Percentiles rank a stretch among this genome's conserved stretches.
Evolutionary conservation across 2,797 vertebrate species (phyloP).

Genomic region (Acanthis flammea): DNA sequence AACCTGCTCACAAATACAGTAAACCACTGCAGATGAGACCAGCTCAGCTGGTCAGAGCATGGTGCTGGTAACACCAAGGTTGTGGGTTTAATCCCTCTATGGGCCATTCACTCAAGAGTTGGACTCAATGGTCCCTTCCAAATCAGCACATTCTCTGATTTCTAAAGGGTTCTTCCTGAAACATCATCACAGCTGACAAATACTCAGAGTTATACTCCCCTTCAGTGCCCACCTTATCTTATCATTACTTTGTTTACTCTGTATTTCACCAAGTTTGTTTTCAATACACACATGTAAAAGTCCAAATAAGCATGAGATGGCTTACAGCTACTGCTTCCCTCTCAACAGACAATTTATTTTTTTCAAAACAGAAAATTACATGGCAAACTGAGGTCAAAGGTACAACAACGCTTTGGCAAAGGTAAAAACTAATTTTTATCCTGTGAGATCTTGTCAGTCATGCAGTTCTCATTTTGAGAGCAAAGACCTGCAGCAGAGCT

Average conservation of each 20-base stretch:
- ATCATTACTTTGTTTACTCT: neutral
- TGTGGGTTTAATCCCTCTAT: neutral
- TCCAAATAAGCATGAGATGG: neutral
- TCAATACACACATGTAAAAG: neutral
- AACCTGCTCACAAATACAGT: neutral
- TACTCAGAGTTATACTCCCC: neutral
- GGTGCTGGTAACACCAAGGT: neutral
- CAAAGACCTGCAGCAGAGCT: neutral
- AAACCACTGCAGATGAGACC: neutral
- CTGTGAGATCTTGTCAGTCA: neutral
- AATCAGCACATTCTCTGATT: neutral
- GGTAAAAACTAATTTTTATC: neutral
- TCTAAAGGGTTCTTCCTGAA: neutral
- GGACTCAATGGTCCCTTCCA: neutral
- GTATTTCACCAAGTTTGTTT: neutral
- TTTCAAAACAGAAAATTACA: neutral
- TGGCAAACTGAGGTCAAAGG: neutral
- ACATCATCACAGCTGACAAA: neutral
- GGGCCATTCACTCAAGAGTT: neutral
- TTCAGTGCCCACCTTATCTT: neutral
- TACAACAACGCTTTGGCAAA: neutral
- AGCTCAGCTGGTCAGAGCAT: neutral
- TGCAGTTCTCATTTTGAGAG: neutral
- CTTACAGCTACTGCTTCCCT: neutral
- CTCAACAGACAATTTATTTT: neutral